Base-by-base conservation (phyloP, 2,797 vertebrate species). In the Acrocephalus scirpaceus region DNA sequence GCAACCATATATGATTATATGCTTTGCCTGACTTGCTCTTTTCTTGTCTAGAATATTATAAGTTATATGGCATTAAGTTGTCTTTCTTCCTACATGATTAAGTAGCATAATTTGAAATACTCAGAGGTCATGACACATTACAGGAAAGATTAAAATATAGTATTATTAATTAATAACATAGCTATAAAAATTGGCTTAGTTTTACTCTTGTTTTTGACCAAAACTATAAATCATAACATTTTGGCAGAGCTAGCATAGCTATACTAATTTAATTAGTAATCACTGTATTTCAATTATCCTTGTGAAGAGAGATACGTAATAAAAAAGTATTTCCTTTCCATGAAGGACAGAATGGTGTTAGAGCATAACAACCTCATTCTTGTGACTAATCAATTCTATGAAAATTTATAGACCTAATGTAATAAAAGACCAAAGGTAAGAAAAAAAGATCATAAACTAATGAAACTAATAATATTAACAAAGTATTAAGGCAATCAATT, bases 391-490 rank as follows among this genome's bases (percentile, higher is more conserved):
- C 84, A 92, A 84, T 93, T 81, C 86, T 67, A 58, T 86, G 80
- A 96, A 96, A 95, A 85, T 92, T 93, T 93, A 93, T 77, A 62
- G 66, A 61, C 80, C 58, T 94, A 95, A 75, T 66, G 71, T 75
- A 96, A 88, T 94, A 95, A 83, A 95, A 93, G 57, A 74, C 42
- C 70, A 95, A 88, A 95, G 88, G 70, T 91, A 92, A 91, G 92
- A 86, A 74, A 73, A 73, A 94, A 69, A 86, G 66, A 78, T 62
- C 64, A 84, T 94, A 93, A 94, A 92, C 57, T 92, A 86, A 93
- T 91, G 75, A 96, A 96, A 96, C 64, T 93, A 96, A 91, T 94
- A 92, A 56, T 88, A 95, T 81, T 96, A 95, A 67, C 61, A 88
- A 92, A 85, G 56, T 91, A 96, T 88, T 95, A 80, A 91, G 81